A percentile compares a stretch with the other conserved stretches of the same genome.
Conservation (phyloP, 2,113 vertebrate genomes). For the Pomatorhinus ruficollis region DNA sequence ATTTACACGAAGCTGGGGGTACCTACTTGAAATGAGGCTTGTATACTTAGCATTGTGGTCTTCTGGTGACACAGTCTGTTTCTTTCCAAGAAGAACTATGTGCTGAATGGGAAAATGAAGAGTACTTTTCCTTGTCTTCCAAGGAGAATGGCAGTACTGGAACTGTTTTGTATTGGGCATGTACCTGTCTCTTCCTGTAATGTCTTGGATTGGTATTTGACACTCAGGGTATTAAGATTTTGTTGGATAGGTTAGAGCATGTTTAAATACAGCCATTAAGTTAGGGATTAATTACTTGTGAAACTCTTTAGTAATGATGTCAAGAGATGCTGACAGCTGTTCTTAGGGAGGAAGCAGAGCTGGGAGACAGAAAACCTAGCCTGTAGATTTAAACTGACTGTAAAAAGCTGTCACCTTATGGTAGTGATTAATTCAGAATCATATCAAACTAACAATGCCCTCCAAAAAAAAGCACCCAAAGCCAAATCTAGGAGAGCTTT, state of each 20-base stretch:
- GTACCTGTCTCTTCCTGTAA: background rate
- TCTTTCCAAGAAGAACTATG: background rate
- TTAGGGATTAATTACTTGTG: background rate
- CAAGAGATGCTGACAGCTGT: background rate
- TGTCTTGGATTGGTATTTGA: background rate
- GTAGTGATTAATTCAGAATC: background rate
- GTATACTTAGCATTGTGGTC: background rate
- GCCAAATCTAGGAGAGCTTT: background rate
- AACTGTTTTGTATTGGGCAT: background rate
- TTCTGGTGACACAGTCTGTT: background rate
- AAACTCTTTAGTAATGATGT: background rate
- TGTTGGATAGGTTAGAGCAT: background rate
- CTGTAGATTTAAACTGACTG: background rate
- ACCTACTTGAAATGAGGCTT: background rate
- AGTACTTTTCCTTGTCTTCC: background rate
- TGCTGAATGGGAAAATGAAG: background rate
- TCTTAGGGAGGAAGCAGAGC: background rate
- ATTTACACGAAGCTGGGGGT: background rate
- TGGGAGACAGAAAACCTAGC: background rate
- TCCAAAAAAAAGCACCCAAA: background rate
- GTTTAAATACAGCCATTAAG: background rate
- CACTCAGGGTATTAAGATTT: background rate
- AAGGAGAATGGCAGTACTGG: background rate
- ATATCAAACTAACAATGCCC: background rate
- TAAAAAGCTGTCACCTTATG: background rate